Percentiles rank a stretch among this genome's conserved stretches.
Conservation (phyloP, 2,797 vertebrate genomes). For the Myotis myotis region DNA sequence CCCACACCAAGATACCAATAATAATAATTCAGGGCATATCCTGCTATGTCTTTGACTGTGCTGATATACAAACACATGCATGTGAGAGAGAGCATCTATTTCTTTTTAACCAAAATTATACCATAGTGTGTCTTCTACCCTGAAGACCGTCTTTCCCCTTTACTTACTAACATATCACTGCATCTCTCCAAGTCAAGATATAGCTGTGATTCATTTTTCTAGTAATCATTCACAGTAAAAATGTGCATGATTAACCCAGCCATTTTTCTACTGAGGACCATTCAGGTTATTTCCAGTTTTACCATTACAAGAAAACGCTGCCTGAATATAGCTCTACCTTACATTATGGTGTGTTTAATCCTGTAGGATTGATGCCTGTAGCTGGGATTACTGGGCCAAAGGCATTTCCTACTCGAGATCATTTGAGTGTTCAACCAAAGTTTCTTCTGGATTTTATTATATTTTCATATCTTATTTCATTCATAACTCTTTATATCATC, state of each 20-base stretch:
- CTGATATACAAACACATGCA: neutral
- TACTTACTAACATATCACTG: neutral
- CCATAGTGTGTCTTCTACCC: neutral
- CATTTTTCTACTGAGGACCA: neutral
- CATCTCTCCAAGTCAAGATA: neutral
- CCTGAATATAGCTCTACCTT: neutral
- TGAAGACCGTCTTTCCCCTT: neutral
- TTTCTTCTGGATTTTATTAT: slow-evolving; percentile 29
- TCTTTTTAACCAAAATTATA: neutral
- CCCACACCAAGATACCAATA: neutral
- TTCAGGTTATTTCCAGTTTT: neutral
- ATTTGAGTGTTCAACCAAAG: neutral
- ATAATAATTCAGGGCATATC: neutral
- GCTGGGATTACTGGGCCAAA: neutral
- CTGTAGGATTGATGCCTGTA: neutral
- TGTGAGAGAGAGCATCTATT: neutral
- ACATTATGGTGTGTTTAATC: neutral
- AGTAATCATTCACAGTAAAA: neutral
- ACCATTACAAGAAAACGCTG: neutral
- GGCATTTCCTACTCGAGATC: neutral
- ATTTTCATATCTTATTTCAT: neutral
- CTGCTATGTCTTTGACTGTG: neutral
- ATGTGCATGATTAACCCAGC: neutral
- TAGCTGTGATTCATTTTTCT: neutral
- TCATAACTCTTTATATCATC: neutral